Evolutionary conservation across 2,888 invertebrate genomes (phyloP).

Genomic region (Eristalinus aeneus): DNA sequence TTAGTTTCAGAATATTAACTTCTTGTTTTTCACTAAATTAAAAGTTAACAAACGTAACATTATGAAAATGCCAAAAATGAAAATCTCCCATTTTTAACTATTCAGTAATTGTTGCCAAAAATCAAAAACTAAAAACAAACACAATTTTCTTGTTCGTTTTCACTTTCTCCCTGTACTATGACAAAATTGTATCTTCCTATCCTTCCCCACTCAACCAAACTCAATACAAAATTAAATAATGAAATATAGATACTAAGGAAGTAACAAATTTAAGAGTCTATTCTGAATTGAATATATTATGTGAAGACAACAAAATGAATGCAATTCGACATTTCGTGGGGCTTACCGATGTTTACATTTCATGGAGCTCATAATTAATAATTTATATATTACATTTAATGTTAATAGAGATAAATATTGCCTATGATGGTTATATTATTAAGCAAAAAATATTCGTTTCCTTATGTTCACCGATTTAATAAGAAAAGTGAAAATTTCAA

Average conservation of each 20-base stretch:
- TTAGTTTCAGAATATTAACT: conserved; percentile 3
- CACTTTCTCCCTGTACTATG: background rate
- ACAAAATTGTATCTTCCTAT: conserved; percentile 3
- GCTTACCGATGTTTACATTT: conserved; percentile 51
- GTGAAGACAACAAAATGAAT: conserved; percentile 27
- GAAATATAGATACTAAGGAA: conserved; percentile 57
- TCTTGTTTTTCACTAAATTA: background rate
- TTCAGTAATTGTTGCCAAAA: conserved; percentile 66
- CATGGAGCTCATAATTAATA: conserved; percentile 61
- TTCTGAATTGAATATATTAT: conserved; percentile 47
- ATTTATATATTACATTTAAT: conserved; percentile 63
- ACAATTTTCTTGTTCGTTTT: background rate
- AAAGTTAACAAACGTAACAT: background rate
- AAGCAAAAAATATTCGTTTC: conserved; percentile 37
- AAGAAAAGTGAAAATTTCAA: conserved; percentile 38
- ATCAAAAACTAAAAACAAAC: background rate
- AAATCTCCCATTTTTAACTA: conserved; percentile 20
- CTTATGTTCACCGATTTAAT: conserved; percentile 48
- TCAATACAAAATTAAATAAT: conserved; percentile 15
- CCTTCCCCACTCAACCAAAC: background rate
- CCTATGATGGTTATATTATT: conserved; percentile 33
- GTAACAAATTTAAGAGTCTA: conserved; percentile 57
- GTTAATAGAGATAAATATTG: conserved; percentile 63
- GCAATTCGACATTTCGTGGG: conserved; percentile 64
- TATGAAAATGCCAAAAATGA: conserved; percentile 45